These are phyloP conservation scores for Hypolimnas misippus DNA, from an alignment of 2,888 invertebrate species.

Conservation along the genomic window DNA sequence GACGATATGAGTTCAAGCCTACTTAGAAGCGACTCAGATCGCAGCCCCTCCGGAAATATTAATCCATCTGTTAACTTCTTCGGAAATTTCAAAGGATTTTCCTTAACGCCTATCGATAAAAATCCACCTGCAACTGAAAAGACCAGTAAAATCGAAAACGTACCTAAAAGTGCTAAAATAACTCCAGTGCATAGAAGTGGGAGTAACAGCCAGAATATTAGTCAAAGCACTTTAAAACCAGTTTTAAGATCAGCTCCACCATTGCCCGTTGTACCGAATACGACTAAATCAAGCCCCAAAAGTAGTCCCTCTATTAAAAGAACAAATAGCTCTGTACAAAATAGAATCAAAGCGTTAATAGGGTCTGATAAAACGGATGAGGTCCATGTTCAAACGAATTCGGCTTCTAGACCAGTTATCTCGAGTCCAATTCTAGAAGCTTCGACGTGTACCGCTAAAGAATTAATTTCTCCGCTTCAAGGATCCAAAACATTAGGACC, in stretches of 20 bases:
- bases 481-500: slow-evolving; percentile 85
- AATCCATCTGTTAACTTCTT: slow-evolving; percentile 87
- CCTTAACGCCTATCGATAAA: slow-evolving; percentile 85
- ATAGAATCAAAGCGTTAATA: slow-evolving; percentile 75
- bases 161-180: slow-evolving; percentile 82
- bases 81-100: slow-evolving; percentile 94
- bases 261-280: slow-evolving; percentile 82
- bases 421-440: slow-evolving; percentile 92
- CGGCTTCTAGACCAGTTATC: slow-evolving; percentile 90
- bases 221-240: slow-evolving; percentile 66
- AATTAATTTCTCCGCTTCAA: slow-evolving; percentile 86
- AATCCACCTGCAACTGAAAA: slow-evolving; percentile 34
- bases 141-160: slow-evolving; percentile 43
- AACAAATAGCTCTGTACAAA: slow-evolving; percentile 71
- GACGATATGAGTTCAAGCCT: slow-evolving; percentile 90
- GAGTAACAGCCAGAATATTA: slow-evolving; percentile 68
- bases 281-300: slow-evolving; percentile 63
- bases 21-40: slow-evolving; percentile 80
- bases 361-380: slow-evolving; percentile 73
- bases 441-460: slow-evolving; percentile 91
- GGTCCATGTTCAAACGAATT: slow-evolving; percentile 74
- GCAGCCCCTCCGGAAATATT: slow-evolving; percentile 73
- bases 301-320: slow-evolving; percentile 71
- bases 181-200: slow-evolving; percentile 75
- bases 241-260: slow-evolving; percentile 86